These are phyloP conservation scores for Crocuta crocuta DNA, from an alignment of 2,113 vertebrate genomes.

Conservation along the genomic window DNA sequence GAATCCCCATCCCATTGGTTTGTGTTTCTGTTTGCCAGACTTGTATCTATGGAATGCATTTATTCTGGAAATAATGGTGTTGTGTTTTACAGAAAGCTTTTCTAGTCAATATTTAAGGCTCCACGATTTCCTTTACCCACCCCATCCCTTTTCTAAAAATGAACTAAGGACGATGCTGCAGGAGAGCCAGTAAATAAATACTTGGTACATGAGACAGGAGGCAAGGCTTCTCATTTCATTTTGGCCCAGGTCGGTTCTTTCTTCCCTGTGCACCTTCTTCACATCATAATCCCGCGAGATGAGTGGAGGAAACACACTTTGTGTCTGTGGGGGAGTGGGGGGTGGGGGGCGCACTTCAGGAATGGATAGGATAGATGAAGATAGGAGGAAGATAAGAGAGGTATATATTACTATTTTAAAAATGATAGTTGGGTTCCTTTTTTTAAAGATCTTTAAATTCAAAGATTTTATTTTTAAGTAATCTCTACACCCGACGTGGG, in stretches of 20 bases:
- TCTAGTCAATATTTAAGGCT: slow-evolving; percentile 61
- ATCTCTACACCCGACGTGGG: no score
- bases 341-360: no score
- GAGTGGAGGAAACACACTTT: not conserved
- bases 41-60: slow-evolving; percentile 58
- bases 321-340: not conserved
- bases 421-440: not conserved
- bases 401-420: not conserved
- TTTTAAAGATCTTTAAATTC: no score
- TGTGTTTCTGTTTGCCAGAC: slow-evolving; percentile 48
- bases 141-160: slow-evolving; percentile 28
- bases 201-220: accelerated
- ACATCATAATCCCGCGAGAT: not conserved
- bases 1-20: not conserved
- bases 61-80: slow-evolving; percentile 4
- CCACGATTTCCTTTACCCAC: not conserved
- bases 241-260: not conserved
- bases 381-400: not conserved
- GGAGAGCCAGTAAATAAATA: not conserved
- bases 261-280: not conserved
- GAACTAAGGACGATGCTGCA: slow-evolving; percentile 17
- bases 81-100: slow-evolving; percentile 68
- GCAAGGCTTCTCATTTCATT: not conserved
- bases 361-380: not conserved
- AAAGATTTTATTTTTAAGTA: not conserved